These are phyloP conservation scores for Pelochelys cantorii DNA, from an alignment of 2,797 vertebrate species.

Conservation along the genomic window DNA sequence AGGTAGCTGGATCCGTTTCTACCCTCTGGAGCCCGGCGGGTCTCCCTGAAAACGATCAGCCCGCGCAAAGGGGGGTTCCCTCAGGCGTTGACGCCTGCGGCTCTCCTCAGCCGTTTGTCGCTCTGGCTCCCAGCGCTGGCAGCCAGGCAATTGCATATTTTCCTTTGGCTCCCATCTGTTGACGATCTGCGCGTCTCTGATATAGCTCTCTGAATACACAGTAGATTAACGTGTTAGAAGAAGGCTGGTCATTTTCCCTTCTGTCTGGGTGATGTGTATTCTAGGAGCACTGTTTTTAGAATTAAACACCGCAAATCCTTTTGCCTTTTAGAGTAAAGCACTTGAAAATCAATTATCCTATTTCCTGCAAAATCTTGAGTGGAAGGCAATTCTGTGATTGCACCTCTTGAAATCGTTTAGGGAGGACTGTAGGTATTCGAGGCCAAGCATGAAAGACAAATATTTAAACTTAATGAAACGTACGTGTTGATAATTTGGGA, in stretches of 20 bases:
- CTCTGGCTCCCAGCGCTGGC: not conserved
- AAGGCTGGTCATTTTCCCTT: too few species aligned
- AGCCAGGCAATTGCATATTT: not conserved
- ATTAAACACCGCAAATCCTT: not conserved
- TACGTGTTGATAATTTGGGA: not conserved
- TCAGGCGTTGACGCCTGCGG: not conserved
- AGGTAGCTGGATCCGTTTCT: not conserved
- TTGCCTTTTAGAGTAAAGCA: not conserved
- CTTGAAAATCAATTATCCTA: not conserved
- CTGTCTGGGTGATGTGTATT: not conserved
- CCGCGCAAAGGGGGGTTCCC: not conserved
- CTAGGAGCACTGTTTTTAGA: accelerated
- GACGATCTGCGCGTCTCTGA: not conserved
- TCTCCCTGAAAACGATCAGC: not conserved
- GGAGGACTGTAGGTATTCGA: accelerated
- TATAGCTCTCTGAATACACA: not conserved
- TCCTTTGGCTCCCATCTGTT: not conserved
- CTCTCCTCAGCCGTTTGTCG: not conserved
- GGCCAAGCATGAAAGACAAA: accelerated
- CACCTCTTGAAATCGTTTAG: not conserved
- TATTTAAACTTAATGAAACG: accelerated
- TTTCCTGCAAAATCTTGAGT: accelerated
- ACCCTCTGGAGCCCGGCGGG: too few species aligned
- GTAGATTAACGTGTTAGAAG: not conserved
- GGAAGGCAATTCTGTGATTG: not conserved